phyloP scores from a whole-genome alignment of 2,797 vertebrate genomes.

The Rhabdophis nuchalis region DNA sequence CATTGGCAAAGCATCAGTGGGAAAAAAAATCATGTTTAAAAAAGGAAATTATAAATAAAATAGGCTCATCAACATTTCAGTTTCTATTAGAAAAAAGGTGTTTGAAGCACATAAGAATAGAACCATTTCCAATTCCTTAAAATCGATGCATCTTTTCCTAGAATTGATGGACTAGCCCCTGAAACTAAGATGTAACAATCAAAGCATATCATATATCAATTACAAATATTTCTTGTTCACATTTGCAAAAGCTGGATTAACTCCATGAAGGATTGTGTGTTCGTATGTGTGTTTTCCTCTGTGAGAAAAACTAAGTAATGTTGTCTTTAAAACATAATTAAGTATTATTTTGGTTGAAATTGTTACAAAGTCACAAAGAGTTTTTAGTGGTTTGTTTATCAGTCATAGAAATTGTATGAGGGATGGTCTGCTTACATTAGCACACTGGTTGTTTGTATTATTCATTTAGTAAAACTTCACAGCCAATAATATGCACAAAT shows the following conservation, averaged over 20 bases:
- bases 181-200: neutral
- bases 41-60: neutral
- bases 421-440: neutral
- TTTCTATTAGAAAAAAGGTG: neutral
- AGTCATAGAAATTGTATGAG: neutral
- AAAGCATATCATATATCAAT: neutral
- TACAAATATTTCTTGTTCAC: neutral
- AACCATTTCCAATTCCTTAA: neutral
- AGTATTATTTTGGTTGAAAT: neutral
- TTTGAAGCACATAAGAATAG: neutral
- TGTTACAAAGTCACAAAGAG: neutral
- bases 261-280: neutral
- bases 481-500: neutral
- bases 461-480: neutral
- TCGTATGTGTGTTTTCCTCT: neutral
- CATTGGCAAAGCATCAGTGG: neutral
- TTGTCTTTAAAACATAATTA: neutral
- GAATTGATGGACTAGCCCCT: neutral
- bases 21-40: neutral
- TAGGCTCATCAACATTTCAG: neutral
- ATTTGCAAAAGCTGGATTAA: neutral
- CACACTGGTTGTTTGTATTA: neutral
- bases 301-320: neutral
- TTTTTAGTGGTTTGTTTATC: neutral
- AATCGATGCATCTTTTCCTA: neutral